Evolutionary conservation across 1,140 invertebrate genomes (phyloP), one percentile per base, ranked within the genome.

Genomic region (Trichonephila clavipes): DNA sequence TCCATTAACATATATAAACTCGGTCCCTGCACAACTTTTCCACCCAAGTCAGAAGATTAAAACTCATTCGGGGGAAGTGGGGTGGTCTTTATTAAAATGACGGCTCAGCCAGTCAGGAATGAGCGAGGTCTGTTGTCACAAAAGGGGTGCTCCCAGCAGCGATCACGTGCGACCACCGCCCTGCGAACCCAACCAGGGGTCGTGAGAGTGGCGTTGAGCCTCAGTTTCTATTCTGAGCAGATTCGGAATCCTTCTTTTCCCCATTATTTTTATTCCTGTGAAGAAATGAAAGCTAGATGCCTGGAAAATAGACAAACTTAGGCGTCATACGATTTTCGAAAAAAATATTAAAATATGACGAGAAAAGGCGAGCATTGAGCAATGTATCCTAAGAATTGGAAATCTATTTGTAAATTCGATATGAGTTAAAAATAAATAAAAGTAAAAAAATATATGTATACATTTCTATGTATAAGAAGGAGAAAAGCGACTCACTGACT

Each of bases 11-110:
- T 77, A 40, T 18, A 34, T 28, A 77, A 77, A 77, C 72, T 77
- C 34, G 28, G 34, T 19, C 72, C 16, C 72, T 28, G 16, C 12
- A 21, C 66, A 69, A 28, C 66, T 69, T 21, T 12, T n/a, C 34
- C 72, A 40, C 72, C 34, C 72, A 40, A 77, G 72, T 77, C 34
- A 77, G 34, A 19, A 40, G 72, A 77, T 77, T 77, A 77, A 77
- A 77, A 77, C 24, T 40, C 72, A 77, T 40, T 40, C n/a, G 44
- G 44, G 58, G 82, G 72, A n/a, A 59, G 19, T 12, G 21, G 24
- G 40, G 24, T n/a, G 44, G 88, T 24, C 8, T 77, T n/a, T 81
- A 90, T 90, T 90, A 90, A 90, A 90, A 81, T 77, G 72, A 40
- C 58, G 61, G 40, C 64, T 34, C 64, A 40, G 28, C 24, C 72